Evolutionary conservation across 1,140 invertebrate species (phyloP), one percentile per base, ranked within the genome.

Genomic region (Drosophila asahinai): DNA sequence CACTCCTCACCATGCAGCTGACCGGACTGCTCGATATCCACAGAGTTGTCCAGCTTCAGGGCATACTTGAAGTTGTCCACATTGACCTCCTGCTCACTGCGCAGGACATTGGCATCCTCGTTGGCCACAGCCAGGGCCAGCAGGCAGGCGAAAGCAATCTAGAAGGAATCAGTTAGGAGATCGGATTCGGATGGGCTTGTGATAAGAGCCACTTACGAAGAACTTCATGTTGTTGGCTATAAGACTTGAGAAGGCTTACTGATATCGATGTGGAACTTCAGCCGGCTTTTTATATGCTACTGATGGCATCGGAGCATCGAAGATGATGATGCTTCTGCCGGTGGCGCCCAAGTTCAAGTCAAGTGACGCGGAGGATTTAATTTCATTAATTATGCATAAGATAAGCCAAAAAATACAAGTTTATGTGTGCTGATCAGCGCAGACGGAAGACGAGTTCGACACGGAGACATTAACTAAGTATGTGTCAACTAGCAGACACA

Each of bases 11-110:
- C 94, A 74, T 96, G 96, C 64, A 97, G 92, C 91, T 94, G 95
- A 70, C 97, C 97, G 60, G 94, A 92, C 93, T 98, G 97, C 90
- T 97, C 93, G 14, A 95, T 94, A 1, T 96, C 92, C 64, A 97
- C 97, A 83, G 96, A 95, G 94, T 98, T 97, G 11, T 95, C 96
- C 65, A 97, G 96, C 93, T 97, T 95, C 91, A 96, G 96, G 0
- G 15, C 43, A 7, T 49, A 81, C 3, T 71, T 30, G 66, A 87
- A 92, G 33, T 7, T 19, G 2, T 87, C 45, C 6, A 66, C 42
- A 47, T 90, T 77, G 2, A 90, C 82, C 25, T 84, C 77, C 8
- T 55, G 7, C 0, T 82, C 74, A 42, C 0, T 63, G 5, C 49
- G 64, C 0, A 92, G 6, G 9, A 92, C 55, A 0, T 7, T 1